Evolutionary conservation across 2,888 invertebrate species (phyloP).

Genomic region (Cheilosia soror): DNA sequence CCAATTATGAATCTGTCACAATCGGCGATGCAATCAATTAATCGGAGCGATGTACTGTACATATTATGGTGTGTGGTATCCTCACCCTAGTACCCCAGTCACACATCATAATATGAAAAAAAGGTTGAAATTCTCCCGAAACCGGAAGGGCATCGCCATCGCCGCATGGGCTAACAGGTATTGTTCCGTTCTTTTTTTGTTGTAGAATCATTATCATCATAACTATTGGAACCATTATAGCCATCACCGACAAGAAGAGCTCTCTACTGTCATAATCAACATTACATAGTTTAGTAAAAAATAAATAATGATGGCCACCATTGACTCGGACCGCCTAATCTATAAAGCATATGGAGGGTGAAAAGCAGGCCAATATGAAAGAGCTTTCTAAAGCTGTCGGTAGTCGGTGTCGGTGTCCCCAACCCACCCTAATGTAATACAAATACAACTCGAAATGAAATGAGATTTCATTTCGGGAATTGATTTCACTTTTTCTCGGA

Average conservation of each 20-base stretch:
- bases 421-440: conserved; percentile 28
- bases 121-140: conserved; percentile 30
- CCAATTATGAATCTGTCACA: conserved; percentile 76
- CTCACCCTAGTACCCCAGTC: not conserved
- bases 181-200: conserved; percentile 7
- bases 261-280: conserved; percentile 51
- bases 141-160: conserved; percentile 49
- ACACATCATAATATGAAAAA: not conserved
- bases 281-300: too few species aligned
- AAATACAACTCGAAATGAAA: conserved; percentile 14
- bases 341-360: not conserved
- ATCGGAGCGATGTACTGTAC: conserved; percentile 34
- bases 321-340: conserved; percentile 8
- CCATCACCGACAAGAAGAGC: conserved; percentile 34
- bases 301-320: not conserved
- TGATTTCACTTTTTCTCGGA: conserved; percentile 62
- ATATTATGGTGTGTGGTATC: conserved; percentile 3
- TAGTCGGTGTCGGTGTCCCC: not conserved
- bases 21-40: conserved; percentile 72
- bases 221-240: conserved; percentile 6
- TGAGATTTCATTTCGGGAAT: conserved; percentile 45
- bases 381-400: conserved; percentile 8
- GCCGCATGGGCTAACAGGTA: conserved; percentile 14
- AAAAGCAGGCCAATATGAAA: conserved; percentile 7
- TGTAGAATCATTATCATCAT: conserved; percentile 4